Evolutionary conservation across 2,113 vertebrate genomes (phyloP).

Genomic region (Astatotilapia flaviijosephi): DNA sequence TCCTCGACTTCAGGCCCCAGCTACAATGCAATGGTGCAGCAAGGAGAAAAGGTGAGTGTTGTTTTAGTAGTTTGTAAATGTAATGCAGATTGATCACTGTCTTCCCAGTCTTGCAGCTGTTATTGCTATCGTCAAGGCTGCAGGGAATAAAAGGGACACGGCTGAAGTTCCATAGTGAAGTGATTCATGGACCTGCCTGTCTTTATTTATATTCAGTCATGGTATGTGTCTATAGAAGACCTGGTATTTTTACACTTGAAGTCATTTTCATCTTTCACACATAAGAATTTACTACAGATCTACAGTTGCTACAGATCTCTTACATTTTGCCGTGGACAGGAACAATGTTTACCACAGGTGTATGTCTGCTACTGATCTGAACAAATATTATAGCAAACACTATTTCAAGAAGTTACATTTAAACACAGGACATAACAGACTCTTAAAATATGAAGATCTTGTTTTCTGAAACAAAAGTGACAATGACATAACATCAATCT

Average conservation of each 20-base stretch:
- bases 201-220: slow-evolving; percentile 56
- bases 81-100: slow-evolving; percentile 71
- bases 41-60: slow-evolving; percentile 74
- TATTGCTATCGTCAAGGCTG: slow-evolving; percentile 58
- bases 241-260: slow-evolving; percentile 50
- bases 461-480: neutral
- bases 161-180: slow-evolving; percentile 25
- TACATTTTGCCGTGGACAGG: neutral
- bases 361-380: neutral
- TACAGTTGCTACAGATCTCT: slow-evolving; percentile 35
- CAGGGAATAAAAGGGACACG: slow-evolving; percentile 34
- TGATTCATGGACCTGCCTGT: slow-evolving; percentile 60
- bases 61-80: slow-evolving; percentile 71
- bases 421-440: neutral
- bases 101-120: slow-evolving; percentile 38
- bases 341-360: neutral
- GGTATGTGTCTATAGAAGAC: slow-evolving; percentile 40
- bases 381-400: neutral
- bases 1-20: slow-evolving; percentile 26
- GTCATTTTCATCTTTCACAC: slow-evolving; percentile 53
- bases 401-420: neutral
- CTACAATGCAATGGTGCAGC: slow-evolving; percentile 33
- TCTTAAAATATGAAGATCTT: neutral
- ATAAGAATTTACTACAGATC: slow-evolving; percentile 35
- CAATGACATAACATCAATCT: neutral